Evolutionary conservation across 1,140 invertebrate species (phyloP).

Genomic region (Danaus melanippus): DNA sequence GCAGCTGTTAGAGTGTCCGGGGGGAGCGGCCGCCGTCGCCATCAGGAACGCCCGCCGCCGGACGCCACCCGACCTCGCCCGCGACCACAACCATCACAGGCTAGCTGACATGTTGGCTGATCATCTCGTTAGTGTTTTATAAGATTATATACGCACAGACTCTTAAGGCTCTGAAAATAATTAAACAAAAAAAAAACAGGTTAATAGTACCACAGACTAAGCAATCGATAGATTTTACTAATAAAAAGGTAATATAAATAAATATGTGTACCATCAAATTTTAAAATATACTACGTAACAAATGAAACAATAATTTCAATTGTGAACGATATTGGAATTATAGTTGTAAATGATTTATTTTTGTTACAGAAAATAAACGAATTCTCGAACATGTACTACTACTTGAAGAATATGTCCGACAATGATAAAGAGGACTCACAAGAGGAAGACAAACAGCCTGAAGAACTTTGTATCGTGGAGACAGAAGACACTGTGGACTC

Average conservation of each 20-base stretch:
- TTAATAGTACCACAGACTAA: no score
- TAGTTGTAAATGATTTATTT: slow-evolving; percentile 1
- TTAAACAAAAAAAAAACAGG: no score
- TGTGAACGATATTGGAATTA: no score
- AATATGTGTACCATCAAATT: no score
- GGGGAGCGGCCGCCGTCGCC: slow-evolving; percentile 84
- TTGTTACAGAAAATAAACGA: slow-evolving; percentile 79
- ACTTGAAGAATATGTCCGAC: slow-evolving; percentile 84
- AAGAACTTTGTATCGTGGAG: slow-evolving; percentile 49
- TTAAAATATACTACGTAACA: no score
- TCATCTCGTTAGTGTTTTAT: slow-evolving; percentile 76
- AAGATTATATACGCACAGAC: neutral
- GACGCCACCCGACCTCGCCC: slow-evolving; percentile 85
- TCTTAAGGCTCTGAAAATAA: no score
- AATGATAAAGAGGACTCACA: slow-evolving; percentile 53
- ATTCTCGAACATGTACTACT: slow-evolving; percentile 86
- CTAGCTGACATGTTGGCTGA: slow-evolving; percentile 82
- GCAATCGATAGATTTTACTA: no score
- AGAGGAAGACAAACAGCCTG: slow-evolving; percentile 37
- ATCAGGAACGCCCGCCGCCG: slow-evolving; percentile 83
- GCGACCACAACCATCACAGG: slow-evolving; percentile 79
- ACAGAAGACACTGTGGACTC: slow-evolving; percentile 54
- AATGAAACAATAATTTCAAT: no score
- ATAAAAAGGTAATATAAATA: no score
- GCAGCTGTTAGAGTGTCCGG: slow-evolving; percentile 87